These are phyloP conservation scores for Rhabditoides inermis DNA, from an alignment of 2,888 invertebrate species.

Conservation along the genomic window DNA sequence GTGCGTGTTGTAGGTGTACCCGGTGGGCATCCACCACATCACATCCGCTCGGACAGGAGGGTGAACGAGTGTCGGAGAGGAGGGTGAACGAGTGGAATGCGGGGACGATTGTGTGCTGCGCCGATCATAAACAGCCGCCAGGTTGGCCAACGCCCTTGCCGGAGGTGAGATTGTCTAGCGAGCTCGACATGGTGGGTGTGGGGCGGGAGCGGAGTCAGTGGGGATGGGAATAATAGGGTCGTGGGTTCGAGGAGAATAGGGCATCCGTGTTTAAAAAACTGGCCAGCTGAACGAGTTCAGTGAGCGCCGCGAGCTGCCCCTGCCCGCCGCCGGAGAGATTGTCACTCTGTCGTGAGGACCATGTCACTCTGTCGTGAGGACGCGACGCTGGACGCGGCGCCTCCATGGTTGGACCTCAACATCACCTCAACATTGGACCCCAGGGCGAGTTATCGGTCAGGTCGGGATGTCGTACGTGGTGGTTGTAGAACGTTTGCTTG, in stretches of 20 bases:
- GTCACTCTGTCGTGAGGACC: slow-evolving; percentile 93
- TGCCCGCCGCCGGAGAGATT: slow-evolving; percentile 60
- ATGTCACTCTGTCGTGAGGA: slow-evolving; percentile 80
- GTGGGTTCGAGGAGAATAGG: too few species aligned
- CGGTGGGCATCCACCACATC: slow-evolving; percentile 95
- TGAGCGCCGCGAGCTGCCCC: slow-evolving; percentile 85
- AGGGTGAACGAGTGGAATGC: slow-evolving; percentile 93
- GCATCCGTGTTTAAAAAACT: too few species aligned
- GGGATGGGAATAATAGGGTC: too few species aligned
- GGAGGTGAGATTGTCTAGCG: slow-evolving; percentile 78
- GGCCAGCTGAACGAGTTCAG: slow-evolving; percentile 97
- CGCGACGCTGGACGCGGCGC: slow-evolving; percentile 41
- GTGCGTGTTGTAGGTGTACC: too few species aligned
- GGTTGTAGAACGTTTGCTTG: slow-evolving; percentile 75
- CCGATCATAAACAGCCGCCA: too few species aligned
- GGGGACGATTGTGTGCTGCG: too few species aligned
- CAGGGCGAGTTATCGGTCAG: slow-evolving; percentile 58
- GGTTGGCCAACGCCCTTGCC: too few species aligned
- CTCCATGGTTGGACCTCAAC: too few species aligned
- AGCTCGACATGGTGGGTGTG: slow-evolving; percentile 89
- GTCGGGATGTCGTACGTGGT: not conserved
- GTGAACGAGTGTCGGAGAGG: slow-evolving; percentile 99
- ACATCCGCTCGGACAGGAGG: slow-evolving; percentile 91
- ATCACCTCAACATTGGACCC: slow-evolving; percentile 78
- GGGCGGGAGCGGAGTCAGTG: too few species aligned